phyloP scores from a whole-genome alignment of 1,140 invertebrate genomes.

The Littorina saxatilis region DNA sequence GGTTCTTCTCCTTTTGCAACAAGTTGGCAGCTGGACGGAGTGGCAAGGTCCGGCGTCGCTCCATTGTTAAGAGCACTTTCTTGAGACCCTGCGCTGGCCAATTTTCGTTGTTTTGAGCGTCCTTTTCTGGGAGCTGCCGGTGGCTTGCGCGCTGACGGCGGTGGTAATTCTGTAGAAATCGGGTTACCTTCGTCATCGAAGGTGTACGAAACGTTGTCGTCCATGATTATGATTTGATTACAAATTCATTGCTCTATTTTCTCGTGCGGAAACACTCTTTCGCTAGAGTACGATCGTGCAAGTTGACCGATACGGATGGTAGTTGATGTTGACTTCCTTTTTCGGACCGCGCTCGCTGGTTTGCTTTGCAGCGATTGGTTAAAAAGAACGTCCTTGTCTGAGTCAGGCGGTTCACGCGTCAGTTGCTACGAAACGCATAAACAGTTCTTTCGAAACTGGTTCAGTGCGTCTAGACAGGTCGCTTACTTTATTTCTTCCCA shows the following conservation, averaged over 20 bases:
- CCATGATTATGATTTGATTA: not conserved
- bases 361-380: constrained; percentile 16
- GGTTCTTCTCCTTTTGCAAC: not conserved
- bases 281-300: not conserved
- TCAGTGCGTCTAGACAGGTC: not conserved
- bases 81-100: not conserved
- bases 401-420: not conserved
- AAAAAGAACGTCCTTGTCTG: not conserved
- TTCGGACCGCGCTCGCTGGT: not conserved
- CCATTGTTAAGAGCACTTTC: not conserved
- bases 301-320: not conserved
- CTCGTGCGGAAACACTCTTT: not conserved
- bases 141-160: constrained; percentile 1
- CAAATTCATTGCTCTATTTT: not conserved
- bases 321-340: constrained; percentile 21
- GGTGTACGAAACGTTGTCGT: constrained; percentile 15
- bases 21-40: not conserved
- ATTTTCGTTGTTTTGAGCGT: not conserved
- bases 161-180: not conserved
- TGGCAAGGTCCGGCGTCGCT: too few species aligned
- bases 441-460: too few species aligned
- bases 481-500: not conserved
- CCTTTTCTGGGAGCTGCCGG: constrained; percentile 1
- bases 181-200: constrained; percentile 32
- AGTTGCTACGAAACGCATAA: constrained; percentile 29